Evolutionary conservation across 1,140 invertebrate species (phyloP), one percentile per base, ranked within the genome.

Genomic region (Lepeophtheirus salmonis): DNA sequence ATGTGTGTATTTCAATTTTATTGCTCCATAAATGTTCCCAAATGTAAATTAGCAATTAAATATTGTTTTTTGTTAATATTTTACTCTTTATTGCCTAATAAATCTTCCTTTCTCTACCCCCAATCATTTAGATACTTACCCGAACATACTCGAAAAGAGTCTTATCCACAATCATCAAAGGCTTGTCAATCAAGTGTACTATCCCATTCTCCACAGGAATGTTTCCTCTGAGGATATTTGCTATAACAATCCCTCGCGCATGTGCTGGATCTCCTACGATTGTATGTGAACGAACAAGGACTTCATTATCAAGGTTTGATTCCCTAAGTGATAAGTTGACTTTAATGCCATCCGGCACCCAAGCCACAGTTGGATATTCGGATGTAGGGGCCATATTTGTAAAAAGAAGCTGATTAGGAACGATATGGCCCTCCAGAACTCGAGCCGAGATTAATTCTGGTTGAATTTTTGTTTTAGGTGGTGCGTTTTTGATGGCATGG

Each of bases 181-280:
- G 88, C 62, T 84, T 78, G 62, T 86, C 83, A 65, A 92, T 92
- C 21, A 94, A 76, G 74, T 94, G 89, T 1, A 92, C 80, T 0
- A 92, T 88, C 10, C 89, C 89, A 68, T 92, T 92, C 67, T 80
- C 80, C 2, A 92, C 84, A 0, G 89, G 88, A 64, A 94, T 91
- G 71, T 94, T 91, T n/a, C 82, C 82, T 69, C 82, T 81, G 1
- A 89, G 78, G 60, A 94, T 86, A 70, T 89, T 83, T 2, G 86
- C 82, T 17, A 89, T 66, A 2, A 91, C 87, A 3, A 86, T 83
- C 13, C 88, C 89, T 23, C 78, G 75, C 0, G 78, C 75, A 68
- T 89, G 85, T 60, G 77, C 80, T 0, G 75, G 69, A 66, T 87
- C 83, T 10, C 83, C 83, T n/a, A 81, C 69, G 3, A 84, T 69